phyloP scores from a whole-genome alignment of 2,888 invertebrate genomes.

The Coelinius sp. region DNA sequence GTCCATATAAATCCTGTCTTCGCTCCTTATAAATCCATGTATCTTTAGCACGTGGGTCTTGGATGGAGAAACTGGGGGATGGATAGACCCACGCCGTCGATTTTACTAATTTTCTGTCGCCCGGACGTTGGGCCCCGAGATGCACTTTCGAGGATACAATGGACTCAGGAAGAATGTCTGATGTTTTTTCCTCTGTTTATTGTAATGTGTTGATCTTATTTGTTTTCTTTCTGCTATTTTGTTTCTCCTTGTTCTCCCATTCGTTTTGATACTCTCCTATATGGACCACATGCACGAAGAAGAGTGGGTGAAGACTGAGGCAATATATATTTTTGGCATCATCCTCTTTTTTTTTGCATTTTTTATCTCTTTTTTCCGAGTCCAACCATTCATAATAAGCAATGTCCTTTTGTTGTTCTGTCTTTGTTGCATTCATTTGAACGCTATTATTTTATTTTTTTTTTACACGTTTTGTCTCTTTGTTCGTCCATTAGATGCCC shows the following conservation, averaged over 20 bases:
- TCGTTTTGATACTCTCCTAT: conserved; percentile 26
- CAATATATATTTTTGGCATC: conserved; percentile 65
- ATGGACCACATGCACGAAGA: conserved; percentile 55
- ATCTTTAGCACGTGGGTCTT: not conserved
- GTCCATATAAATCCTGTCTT: conserved; percentile 66
- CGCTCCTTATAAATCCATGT: conserved; percentile 53
- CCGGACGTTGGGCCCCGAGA: conserved; percentile 1
- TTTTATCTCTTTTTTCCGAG: conserved; percentile 54
- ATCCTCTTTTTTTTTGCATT: conserved; percentile 49
- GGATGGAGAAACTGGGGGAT: conserved; percentile 55
- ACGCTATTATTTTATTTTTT: not conserved
- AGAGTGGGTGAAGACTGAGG: conserved; percentile 62
- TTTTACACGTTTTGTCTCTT: conserved; percentile 53
- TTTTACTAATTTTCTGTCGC: conserved; percentile 70
- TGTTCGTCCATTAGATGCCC: conserved; percentile 63
- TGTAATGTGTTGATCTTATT: conserved; percentile 33
- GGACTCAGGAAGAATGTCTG: conserved; percentile 34
- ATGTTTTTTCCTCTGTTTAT: conserved; percentile 25
- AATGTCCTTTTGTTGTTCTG: conserved; percentile 65
- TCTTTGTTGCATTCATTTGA: conserved; percentile 58
- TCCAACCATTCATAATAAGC: conserved; percentile 67
- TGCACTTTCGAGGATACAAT: conserved; percentile 39
- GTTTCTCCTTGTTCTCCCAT: conserved; percentile 38
- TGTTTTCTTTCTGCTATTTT: conserved; percentile 18
- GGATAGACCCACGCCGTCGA: conserved; percentile 65